These are phyloP conservation scores for Ceratosolen solmsi DNA, from an alignment of 1,140 invertebrate species.

Conservation along the genomic window DNA sequence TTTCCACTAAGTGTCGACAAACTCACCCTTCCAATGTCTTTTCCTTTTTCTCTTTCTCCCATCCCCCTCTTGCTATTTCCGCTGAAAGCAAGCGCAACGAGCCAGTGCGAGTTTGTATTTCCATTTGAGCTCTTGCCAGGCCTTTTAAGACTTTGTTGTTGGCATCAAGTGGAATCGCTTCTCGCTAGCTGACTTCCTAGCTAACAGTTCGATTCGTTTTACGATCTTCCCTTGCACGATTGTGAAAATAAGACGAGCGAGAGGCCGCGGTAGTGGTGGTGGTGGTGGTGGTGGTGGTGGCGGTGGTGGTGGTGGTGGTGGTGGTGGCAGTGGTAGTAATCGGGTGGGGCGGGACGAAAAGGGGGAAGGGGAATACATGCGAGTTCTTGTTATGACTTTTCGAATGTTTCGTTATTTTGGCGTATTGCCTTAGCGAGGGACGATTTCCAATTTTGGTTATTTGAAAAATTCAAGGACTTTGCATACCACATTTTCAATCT, in stretches of 20 bases:
- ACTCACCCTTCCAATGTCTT: background rate
- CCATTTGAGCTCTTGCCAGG: constrained; percentile 36
- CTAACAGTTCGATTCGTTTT: constrained; percentile 24
- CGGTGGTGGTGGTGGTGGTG: too few relatives aligned
- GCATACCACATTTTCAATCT: too few relatives aligned
- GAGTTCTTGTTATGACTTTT: too few relatives aligned
- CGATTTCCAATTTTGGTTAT: too few relatives aligned
- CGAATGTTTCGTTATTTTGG: too few relatives aligned
- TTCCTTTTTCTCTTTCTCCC: background rate
- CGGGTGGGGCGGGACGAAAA: too few relatives aligned
- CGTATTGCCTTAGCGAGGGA: too few relatives aligned
- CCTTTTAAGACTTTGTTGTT: constrained; percentile 28
- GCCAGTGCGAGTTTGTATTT: constrained; percentile 43
- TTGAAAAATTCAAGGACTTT: too few relatives aligned
- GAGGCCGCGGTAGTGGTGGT: background rate
- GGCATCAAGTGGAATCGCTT: constrained; percentile 24
- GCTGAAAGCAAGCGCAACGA: constrained; percentile 30
- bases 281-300: too few relatives aligned
- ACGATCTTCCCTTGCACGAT: background rate
- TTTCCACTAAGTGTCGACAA: background rate
- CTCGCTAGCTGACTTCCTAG: background rate
- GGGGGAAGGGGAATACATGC: too few relatives aligned
- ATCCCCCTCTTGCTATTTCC: background rate
- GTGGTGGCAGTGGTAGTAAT: too few relatives aligned
- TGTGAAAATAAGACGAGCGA: background rate